Base-by-base conservation (phyloP, 2,888 invertebrate species). In the Microplitis manilae region DNA sequence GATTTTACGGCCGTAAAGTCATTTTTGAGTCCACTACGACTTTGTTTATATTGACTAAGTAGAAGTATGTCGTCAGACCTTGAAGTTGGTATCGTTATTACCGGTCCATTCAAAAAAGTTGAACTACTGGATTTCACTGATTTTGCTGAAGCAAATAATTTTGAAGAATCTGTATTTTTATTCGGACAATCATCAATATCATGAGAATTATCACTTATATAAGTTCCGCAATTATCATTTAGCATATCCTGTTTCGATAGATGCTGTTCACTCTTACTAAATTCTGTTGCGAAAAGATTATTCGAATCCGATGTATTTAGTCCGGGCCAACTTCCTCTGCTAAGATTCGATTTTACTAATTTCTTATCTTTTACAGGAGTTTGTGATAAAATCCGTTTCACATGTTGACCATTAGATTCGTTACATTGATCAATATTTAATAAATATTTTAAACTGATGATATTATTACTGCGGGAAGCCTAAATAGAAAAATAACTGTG, bases 241-340 rank as follows among this genome's bases (percentile, higher is more conserved):
- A 50, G 2, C 13, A 50, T 50, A 0, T 77, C 73, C 1, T 79
- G 76, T 2, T 86, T 86, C 0, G 89, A 87, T 5, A 95, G 86
- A 80, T 95, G 94, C 86, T 96, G 96, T 84, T 96, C 96, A 40
- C 96, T 96, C 87, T 96, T 96, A 81, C 96, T 96, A 84, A 96
- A 94, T 84, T 96, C 96, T 1, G 94, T 93, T 75, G 92, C 92
- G 5, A 91, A 82, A 70, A 93, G 86, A 83, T 91, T 92, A n/a
- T 69, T 78, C 90, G 91, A 91, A 0, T 92, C 93, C 0, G 91
- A 91, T 5, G 91, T 89, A 65, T 94, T 94, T 0, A 96, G 96
- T 0, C 96, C 96, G 0, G 96, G 96, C 96, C 96, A 96, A 2
- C 96, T 96, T 0, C 96, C 96, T 68, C 96, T 91, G 0, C 95